Base-by-base conservation (phyloP, 1,140 invertebrate genomes). In the Dryas iulia region DNA sequence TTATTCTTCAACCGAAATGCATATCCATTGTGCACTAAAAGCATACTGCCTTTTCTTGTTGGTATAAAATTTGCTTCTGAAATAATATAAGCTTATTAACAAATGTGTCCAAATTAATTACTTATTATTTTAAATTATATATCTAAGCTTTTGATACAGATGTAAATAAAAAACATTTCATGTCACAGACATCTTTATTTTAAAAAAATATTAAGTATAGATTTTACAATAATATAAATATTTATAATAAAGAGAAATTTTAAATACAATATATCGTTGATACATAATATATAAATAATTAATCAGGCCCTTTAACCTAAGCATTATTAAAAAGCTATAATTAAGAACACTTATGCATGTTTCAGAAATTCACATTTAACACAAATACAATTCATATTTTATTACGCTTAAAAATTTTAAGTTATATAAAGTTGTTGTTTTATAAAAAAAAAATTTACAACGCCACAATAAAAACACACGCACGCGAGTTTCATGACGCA, bases 1-100 rank as follows among this genome's bases (percentile, higher is more conserved):
- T 89, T 90, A 59, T 90, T 90, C 60, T 90, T 90, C n/a, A 90
- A 63, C n/a, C 88, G 75, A 63, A 90, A 90, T 58, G 88, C 88
- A 78, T 78, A 89, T 59, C 88, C 88, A 62, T 90, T 69, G 53
- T 90, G 82, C 12, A 90, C 86, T 30, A 90, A 69, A 6, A 90
- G 72, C 59, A 86, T 77, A 60, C 88, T 90, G 3, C 88, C 88
- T 80, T 90, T 90, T 68, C 83, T 76, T 21, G 88, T 90, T 56
- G 86, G 86, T 71, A 90, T 83, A 62, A 88, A 90, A 62, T 81
- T 87, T 35, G 88, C 88, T 72, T 88, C 87, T 88, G 82, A 77
- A 89, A 74, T 59, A 59, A 69, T 62, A 59, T 18, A 28, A 35
- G 14, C 11, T 23, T 33, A 63, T 63, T 64, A 72, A 62, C 31